Percentiles rank a stretch among this genome's conserved stretches.
Evolutionary conservation across 2,113 vertebrate species (phyloP).

Genomic region (Tachuris rubrigastra): DNA sequence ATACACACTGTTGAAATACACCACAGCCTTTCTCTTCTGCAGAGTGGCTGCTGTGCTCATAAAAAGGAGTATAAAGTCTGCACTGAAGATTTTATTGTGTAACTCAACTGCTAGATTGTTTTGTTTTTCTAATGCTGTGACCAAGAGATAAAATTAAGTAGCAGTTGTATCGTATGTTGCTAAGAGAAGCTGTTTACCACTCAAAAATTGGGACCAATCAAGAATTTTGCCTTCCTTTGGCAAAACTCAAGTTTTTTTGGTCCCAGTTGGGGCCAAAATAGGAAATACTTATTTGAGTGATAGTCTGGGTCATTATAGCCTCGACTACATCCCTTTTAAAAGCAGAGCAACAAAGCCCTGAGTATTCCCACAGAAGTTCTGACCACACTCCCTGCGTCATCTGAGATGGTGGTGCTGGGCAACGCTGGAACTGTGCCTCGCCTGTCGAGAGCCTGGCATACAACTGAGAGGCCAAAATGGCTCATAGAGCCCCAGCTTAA

Average conservation of each 20-base stretch:
- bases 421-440: constrained; percentile 30
- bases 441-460: background rate
- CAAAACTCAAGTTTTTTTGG: background rate
- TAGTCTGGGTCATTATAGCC: constrained; percentile 25
- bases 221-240: background rate
- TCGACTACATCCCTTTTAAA: background rate
- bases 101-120: background rate
- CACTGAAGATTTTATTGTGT: background rate
- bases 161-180: background rate
- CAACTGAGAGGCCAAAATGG: background rate
- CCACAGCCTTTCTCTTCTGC: background rate
- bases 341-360: background rate
- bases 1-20: background rate
- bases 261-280: background rate
- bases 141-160: background rate
- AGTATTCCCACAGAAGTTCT: constrained; percentile 47
- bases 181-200: background rate
- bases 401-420: constrained; percentile 21
- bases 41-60: background rate
- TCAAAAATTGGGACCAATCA: background rate
- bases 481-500: background rate
- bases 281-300: constrained; percentile 27
- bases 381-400: constrained; percentile 26
- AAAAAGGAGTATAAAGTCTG: background rate
- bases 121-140: background rate